Conservation (phyloP, 1,140 invertebrate genomes). For the Philotrypesis tridentata region DNA sequence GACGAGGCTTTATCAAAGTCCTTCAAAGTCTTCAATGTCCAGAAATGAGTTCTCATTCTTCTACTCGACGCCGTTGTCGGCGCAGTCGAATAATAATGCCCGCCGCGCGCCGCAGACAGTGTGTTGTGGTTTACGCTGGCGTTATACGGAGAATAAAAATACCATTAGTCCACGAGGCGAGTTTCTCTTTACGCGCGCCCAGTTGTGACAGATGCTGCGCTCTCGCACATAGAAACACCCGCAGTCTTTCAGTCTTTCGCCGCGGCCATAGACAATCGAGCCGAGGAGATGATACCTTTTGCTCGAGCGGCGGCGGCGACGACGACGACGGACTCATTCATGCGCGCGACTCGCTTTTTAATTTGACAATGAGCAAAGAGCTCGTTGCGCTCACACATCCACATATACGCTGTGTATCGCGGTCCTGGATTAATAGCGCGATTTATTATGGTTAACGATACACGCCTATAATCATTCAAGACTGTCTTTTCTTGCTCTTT, state of each 20-base stretch:
- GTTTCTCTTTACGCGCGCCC: slow-evolving; percentile 13
- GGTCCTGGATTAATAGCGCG: not conserved
- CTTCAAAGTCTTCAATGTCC: slow-evolving; percentile 45
- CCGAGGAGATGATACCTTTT: slow-evolving; percentile 1
- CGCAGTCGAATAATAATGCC: not conserved
- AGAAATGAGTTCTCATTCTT: slow-evolving; percentile 42
- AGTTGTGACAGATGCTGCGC: slow-evolving; percentile 45
- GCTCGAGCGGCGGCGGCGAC: not conserved
- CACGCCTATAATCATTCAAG: no score
- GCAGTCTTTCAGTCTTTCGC: no score
- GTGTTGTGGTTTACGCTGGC: slow-evolving; percentile 11
- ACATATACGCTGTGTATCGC: no score
- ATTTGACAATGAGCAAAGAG: not conserved
- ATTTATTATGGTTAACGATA: not conserved
- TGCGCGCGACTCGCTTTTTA: not conserved
- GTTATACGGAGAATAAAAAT: slow-evolving; percentile 36
- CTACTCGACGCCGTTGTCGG: not conserved
- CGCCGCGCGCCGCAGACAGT: not conserved
- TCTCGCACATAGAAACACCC: slow-evolving; percentile 29
- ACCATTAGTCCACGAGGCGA: slow-evolving; percentile 26
- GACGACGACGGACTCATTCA: not conserved
- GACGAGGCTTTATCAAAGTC: slow-evolving; percentile 49
- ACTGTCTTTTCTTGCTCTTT: slow-evolving; percentile 41
- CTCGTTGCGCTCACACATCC: not conserved
- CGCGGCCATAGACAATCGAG: slow-evolving; percentile 12